These are phyloP conservation scores for Elaphurus davidianus DNA, from an alignment of 2,113 vertebrate species.

Conservation along the genomic window DNA sequence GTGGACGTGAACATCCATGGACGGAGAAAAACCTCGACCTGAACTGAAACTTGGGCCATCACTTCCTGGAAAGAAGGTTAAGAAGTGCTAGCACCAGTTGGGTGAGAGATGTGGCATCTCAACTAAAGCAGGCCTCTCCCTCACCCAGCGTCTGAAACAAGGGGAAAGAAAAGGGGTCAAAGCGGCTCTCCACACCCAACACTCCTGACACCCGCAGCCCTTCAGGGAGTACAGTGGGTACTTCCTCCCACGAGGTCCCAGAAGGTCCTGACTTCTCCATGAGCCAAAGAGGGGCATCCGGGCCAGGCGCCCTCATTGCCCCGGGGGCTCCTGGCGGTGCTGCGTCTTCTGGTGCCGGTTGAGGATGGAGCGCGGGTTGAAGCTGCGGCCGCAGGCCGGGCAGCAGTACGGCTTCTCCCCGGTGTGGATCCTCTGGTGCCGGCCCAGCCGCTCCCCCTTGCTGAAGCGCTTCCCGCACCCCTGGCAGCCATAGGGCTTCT, in stretches of 20 bases:
- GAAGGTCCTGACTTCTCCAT: background rate
- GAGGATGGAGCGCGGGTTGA: conserved; percentile 69
- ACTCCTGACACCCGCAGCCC: background rate
- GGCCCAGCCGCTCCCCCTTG: conserved; percentile 65
- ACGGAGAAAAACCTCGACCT: background rate
- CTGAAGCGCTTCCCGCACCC: conserved; percentile 72
- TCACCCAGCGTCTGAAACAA: background rate
- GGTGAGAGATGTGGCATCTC: background rate
- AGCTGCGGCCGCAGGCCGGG: conserved; percentile 59
- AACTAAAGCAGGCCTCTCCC: background rate
- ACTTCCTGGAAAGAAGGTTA: background rate
- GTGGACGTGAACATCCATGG: background rate
- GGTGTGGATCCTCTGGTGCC: conserved; percentile 68
- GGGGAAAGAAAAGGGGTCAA: background rate
- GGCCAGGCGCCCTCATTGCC: background rate
- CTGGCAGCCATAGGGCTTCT: conserved; percentile 75
- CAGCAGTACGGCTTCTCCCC: conserved; percentile 72
- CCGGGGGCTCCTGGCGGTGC: conserved; percentile 46
- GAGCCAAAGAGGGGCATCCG: background rate
- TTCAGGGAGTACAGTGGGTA: background rate
- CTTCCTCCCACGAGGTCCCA: background rate
- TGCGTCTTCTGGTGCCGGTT: conserved; percentile 61
- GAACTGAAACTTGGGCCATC: background rate
- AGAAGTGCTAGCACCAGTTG: background rate
- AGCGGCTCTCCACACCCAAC: background rate